Evolutionary conservation across 2,797 vertebrate genomes (phyloP), one percentile per base, ranked within the genome.

Genomic region (Alauda arvensis): DNA sequence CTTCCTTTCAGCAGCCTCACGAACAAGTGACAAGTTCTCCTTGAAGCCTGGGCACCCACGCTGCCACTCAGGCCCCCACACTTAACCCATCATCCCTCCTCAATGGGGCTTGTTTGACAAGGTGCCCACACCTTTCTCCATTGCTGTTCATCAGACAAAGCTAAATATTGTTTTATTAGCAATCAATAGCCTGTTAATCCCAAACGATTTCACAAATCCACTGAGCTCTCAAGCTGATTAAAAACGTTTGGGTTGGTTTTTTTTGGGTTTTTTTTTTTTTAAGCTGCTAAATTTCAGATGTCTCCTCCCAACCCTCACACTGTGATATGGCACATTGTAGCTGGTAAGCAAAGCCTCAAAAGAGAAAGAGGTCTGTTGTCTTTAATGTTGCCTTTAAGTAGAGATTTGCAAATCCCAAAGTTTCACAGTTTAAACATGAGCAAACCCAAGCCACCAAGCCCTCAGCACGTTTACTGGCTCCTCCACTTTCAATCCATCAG

Each of bases 121-220:
- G 97, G 96, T 97, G 97, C 97, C 97, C 96, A 96, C 94, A 98
- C 97, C 96, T 97, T 97, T 96, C 91, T 96, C 94, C 95, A 92
- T 81, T 79, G 93, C 95, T 95, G 84, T 95, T 96, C 96, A 88
- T 90, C 71, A 70, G 87, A 97, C 97, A 97, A 98, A 98, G 97
- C 97, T 97, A 98, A 98, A 98, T 98, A 98, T 97, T 98, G 98
- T 98, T 97, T 98, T 97, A 98, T 98, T 96, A 97, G 97, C 97
- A 95, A 97, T 97, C 97, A 98, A 98, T 98, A 96, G 97, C 97
- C 96, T 97, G 95, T 96, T 97, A 97, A 97, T 96, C 97, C 96
- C 95, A 96, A 97, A 96, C 79, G 93, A 97, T 97, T 97, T 96
- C 96, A 85, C 96, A 97, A 96, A 97, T 97, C 96, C 97, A 96